Percentiles rank a stretch among this genome's conserved stretches.
These are phyloP conservation scores for Aphrocallistes beatrix DNA, from an alignment of 37 sponge, comb jelly and placozoan genomes.

Conservation along the genomic window DNA sequence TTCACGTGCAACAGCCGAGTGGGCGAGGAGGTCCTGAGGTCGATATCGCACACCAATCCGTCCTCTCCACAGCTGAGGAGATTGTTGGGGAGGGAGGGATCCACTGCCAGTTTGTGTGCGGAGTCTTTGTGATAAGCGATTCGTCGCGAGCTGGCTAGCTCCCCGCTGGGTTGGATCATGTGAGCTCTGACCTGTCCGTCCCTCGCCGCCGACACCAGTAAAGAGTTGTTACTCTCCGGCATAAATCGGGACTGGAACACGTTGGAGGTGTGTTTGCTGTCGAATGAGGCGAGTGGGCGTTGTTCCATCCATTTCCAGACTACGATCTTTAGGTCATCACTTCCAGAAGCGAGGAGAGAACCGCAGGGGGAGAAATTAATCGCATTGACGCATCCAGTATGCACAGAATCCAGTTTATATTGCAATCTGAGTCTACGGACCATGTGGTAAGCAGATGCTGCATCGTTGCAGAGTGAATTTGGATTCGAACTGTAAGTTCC, in stretches of 20 bases:
- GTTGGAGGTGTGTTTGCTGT: conserved; percentile 60
- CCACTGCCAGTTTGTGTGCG: conserved; percentile 76
- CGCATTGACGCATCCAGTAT: conserved; percentile 77
- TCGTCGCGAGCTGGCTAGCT: conserved; percentile 30
- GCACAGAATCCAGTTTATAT: conserved; percentile 34
- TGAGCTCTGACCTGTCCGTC: conserved; percentile 66
- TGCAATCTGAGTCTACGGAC: conserved; percentile 36
- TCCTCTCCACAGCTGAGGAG: conserved; percentile 86
- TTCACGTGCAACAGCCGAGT: conserved; percentile 30
- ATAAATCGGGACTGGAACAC: conserved; percentile 92
- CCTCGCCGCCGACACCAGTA: conserved; percentile 67
- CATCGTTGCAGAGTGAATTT: not conserved
- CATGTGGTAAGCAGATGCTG: not conserved
- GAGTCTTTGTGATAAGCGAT: conserved; percentile 71
- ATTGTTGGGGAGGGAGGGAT: conserved; percentile 54
- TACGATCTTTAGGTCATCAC: conserved; percentile 75
- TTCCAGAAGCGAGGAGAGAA: conserved; percentile 53
- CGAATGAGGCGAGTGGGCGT: conserved; percentile 13
- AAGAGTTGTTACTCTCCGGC: conserved; percentile 45
- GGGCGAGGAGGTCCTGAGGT: conserved; percentile 46
- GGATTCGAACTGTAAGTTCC: not conserved
- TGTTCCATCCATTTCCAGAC: conserved; percentile 76
- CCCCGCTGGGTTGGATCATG: conserved; percentile 40
- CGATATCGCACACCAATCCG: conserved; percentile 56
- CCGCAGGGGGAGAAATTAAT: conserved; percentile 61